Evolutionary conservation across 2,113 vertebrate species (phyloP).

Genomic region (Ammospiza caudacuta): DNA sequence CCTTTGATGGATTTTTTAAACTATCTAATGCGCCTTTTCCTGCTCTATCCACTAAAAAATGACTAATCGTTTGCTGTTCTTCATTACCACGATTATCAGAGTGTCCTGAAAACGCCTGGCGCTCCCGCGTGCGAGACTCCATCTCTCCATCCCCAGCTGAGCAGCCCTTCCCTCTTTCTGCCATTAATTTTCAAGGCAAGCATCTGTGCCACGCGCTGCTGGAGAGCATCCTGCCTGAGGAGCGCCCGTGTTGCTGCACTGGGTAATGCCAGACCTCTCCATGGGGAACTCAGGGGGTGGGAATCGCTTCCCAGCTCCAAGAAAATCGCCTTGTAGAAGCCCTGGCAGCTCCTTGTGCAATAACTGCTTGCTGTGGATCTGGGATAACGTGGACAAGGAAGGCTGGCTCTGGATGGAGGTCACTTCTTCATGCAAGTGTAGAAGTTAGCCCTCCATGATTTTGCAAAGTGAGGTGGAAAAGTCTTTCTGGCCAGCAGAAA

Average conservation of each 20-base stretch:
- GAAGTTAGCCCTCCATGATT: fast-evolving
- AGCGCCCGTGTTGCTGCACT: fast-evolving
- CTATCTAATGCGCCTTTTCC: slow-evolving; percentile 46
- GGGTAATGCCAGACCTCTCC: fast-evolving
- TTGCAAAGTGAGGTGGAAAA: background rate
- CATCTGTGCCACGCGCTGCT: fast-evolving
- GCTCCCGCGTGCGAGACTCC: fast-evolving
- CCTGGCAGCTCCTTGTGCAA: background rate
- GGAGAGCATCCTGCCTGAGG: background rate
- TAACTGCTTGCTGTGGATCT: background rate
- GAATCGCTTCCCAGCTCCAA: background rate
- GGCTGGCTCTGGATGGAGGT: background rate
- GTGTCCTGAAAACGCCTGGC: background rate
- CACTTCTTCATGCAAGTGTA: background rate
- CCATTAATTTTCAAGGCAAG: background rate
- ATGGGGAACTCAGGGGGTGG: background rate
- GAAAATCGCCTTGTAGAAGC: fast-evolving
- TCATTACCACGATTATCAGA: background rate
- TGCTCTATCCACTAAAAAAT: slow-evolving; percentile 50
- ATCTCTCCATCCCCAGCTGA: background rate
- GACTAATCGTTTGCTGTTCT: slow-evolving; percentile 37
- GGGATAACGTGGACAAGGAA: background rate
- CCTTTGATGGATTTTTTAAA: slow-evolving; percentile 48
- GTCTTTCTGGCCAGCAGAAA: background rate
- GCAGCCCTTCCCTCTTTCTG: background rate